These are phyloP conservation scores for Riparia riparia DNA, from an alignment of 2,113 vertebrate genomes.

Conservation along the genomic window DNA sequence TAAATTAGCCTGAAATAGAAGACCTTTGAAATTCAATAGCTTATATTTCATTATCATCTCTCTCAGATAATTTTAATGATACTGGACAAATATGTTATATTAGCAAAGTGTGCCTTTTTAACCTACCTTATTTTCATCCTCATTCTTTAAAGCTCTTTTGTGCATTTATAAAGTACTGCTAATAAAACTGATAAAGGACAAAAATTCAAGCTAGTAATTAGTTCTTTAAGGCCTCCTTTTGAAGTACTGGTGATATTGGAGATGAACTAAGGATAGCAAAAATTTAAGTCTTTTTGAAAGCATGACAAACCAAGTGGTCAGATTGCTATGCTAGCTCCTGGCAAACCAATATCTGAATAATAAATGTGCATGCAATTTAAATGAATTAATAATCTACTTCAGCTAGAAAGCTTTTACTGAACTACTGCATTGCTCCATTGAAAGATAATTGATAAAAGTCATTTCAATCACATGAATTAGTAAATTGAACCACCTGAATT, in stretches of 20 bases:
- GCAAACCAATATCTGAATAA: constrained; percentile 33
- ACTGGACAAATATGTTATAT: not conserved
- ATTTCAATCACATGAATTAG: constrained; percentile 27
- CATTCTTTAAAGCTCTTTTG: not conserved
- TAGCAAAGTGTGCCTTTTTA: not conserved
- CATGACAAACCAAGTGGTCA: not conserved
- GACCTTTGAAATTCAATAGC: not conserved
- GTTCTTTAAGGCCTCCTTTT: not conserved
- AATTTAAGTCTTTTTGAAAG: not conserved
- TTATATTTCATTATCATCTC: not conserved
- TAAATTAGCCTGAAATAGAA: not conserved
- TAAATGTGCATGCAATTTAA: constrained; percentile 28
- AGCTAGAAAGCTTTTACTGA: constrained; percentile 45
- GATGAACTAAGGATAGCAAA: not conserved
- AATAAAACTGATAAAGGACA: not conserved
- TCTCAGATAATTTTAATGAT: not conserved
- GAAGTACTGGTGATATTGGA: not conserved
- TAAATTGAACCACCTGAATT: constrained; percentile 45
- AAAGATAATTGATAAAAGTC: constrained; percentile 28
- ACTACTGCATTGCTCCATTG: not conserved
- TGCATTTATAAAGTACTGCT: not conserved
- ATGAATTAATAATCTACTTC: constrained; percentile 38
- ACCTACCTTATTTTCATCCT: not conserved
- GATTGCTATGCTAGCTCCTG: not conserved
- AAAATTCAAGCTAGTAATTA: not conserved